Evolutionary conservation across 2,888 invertebrate species (phyloP), one percentile per base, ranked within the genome.

Genomic region (Hipparchia semele): DNA sequence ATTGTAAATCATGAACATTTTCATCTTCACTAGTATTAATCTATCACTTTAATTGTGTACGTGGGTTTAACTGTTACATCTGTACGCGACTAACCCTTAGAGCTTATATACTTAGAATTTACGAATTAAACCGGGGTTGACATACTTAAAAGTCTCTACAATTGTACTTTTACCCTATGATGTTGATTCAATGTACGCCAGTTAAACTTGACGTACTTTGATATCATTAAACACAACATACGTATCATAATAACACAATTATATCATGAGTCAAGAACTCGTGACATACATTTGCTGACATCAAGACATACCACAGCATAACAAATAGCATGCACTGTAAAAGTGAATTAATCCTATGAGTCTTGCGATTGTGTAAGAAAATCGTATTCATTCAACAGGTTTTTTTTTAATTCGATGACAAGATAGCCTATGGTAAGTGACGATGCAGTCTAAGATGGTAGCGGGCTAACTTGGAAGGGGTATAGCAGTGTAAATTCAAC

Each of bases 21-120:
- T 64, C 51, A 51, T 51, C 64, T 51, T 64, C 10, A 12, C 5
- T 65, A 65, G 65, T 51, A 6, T 53, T 53, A 53, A 12, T 53
- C 33, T 23, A 65, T 53, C 51, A 51, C 23, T 65, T 64, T 23
- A 13, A 33, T 51, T 7, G 12, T 65, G 65, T 33, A 65, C 51
- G 33, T 65, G 65, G 33, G 23, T 53, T 65, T 33, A 7, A 33
- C 23, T 65, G 10, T 65, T 53, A 45, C 1, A 13, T 65, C 23
- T 65, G 12, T 53, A 10, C 9, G 65, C 65, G 65, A 65, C 53
- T 65, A 64, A 39, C 9, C 33, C 53, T 23, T 65, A 65, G 33
- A 12, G 53, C 53, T 65, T 65, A 33, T 33, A 33, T 6, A 10
- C 65, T 65, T 33, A 65, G 65, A 65, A 65, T 33, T 51, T 9